Evolutionary conservation across 2,113 vertebrate genomes (phyloP).

Genomic region (Sterna hirundo): DNA sequence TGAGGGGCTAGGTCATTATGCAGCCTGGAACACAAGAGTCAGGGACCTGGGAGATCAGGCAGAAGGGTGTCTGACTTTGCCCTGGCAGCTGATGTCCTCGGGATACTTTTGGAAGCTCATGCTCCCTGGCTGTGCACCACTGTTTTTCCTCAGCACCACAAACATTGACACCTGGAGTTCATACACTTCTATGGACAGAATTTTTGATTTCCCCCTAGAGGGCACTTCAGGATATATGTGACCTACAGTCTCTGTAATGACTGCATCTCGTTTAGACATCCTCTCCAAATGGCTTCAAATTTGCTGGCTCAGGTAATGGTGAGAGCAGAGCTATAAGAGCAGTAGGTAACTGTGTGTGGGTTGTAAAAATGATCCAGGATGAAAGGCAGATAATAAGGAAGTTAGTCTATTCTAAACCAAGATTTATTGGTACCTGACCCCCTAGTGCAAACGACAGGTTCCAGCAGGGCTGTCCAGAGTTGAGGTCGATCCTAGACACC

Average conservation of each 20-base stretch:
- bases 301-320: not conserved
- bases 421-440: not conserved
- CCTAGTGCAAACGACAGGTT: not conserved
- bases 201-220: not conserved
- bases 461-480: not conserved
- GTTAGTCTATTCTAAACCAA: not conserved
- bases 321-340: not conserved
- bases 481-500: not conserved
- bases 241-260: not conserved
- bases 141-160: not conserved
- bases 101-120: not conserved
- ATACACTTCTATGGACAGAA: not conserved
- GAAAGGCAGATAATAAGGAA: not conserved
- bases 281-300: not conserved
- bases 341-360: not conserved
- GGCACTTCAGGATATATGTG: not conserved
- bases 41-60: not conserved
- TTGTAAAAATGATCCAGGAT: not conserved
- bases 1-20: not conserved
- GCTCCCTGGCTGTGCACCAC: rapidly evolving
- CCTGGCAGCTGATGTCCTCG: not conserved
- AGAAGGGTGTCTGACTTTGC: not conserved
- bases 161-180: not conserved
- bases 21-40: not conserved
- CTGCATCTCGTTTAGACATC: not conserved